Evolutionary conservation across 2,113 vertebrate genomes (phyloP).

Genomic region (Camarhynchus parvulus): DNA sequence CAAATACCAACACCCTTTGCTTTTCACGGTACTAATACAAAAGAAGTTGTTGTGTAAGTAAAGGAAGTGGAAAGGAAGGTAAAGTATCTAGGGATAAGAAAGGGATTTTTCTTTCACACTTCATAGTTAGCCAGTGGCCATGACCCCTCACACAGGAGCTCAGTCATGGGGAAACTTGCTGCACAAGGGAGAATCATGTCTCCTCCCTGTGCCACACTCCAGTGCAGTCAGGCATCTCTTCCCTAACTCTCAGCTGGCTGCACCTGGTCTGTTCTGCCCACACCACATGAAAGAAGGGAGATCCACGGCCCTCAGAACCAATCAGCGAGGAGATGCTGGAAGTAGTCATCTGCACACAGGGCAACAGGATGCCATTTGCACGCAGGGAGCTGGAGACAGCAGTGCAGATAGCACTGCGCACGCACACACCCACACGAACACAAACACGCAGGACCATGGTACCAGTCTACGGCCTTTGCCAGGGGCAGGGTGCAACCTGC

Average conservation of each 20-base stretch:
- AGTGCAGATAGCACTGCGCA: not conserved
- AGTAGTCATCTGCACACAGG: not conserved
- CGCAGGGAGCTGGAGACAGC: fast-evolving
- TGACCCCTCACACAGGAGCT: fast-evolving
- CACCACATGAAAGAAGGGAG: not conserved
- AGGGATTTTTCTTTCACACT: not conserved
- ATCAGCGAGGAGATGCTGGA: fast-evolving
- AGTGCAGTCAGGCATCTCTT: not conserved
- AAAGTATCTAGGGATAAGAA: not conserved
- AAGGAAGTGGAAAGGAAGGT: not conserved
- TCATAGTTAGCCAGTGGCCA: not conserved
- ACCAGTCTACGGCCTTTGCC: not conserved
- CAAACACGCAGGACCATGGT: fast-evolving
- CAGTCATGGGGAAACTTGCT: not conserved
- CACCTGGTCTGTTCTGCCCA: not conserved
- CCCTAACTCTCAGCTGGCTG: not conserved
- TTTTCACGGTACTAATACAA: fast-evolving
- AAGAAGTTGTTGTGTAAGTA: not conserved
- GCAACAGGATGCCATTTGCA: not conserved
- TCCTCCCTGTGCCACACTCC: not conserved
- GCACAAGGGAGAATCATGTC: fast-evolving
- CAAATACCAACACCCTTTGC: not conserved
- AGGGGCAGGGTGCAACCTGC: not conserved
- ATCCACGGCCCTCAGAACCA: not conserved
- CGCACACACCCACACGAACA: fast-evolving